Evolutionary conservation across 2,113 vertebrate species (phyloP), one percentile per base, ranked within the genome.

Genomic region (Hippocampus mohnikei): DNA sequence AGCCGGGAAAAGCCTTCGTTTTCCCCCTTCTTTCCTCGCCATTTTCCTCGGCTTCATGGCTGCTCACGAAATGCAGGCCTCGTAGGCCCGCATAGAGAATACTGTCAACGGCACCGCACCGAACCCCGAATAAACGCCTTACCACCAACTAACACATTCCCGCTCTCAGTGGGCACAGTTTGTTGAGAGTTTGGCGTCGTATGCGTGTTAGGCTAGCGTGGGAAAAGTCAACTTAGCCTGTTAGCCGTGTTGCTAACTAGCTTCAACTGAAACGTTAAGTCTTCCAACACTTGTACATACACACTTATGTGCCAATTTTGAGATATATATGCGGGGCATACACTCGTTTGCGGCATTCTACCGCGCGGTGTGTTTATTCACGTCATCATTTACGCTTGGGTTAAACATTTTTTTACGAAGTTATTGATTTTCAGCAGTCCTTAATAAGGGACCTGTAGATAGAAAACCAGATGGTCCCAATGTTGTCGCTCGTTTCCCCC

Each of bases 21-120:
- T 93, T 92, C 23, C 40, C 61, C 62, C 42, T 42, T 33, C 50
- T 76, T 80, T 93, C 92, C 92, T 94, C 92, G 93, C 92, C 91
- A 94, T 95, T 95, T 95, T 94, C 94, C 94, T 95, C 93, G 94
- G 94, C 94, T 96, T 93, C 93, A 93, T 93, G 94, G 94, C 93
- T 94, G 87, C 92, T 87, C 90, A 85, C 92, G 90, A 91, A 92
- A 93, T 93, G 94, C 97, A 98, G 95, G 96, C 95, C 95, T 94
- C 95, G 93, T 90, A 93, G 95, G 96, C 95, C 95, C 94, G 78
- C 90, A 76, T 76, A 82, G 84, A 79, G 75, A 80, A 85, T 44
- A 73, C 78, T 64, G 87, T 71, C 63, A 75, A 88, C 79, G 84
- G 72, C 3, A 29, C 66, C 62, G 8, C 77, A 83, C 78, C 42